Evolutionary conservation across 2,888 invertebrate species (phyloP).

Genomic region (Lapara coniferarum): DNA sequence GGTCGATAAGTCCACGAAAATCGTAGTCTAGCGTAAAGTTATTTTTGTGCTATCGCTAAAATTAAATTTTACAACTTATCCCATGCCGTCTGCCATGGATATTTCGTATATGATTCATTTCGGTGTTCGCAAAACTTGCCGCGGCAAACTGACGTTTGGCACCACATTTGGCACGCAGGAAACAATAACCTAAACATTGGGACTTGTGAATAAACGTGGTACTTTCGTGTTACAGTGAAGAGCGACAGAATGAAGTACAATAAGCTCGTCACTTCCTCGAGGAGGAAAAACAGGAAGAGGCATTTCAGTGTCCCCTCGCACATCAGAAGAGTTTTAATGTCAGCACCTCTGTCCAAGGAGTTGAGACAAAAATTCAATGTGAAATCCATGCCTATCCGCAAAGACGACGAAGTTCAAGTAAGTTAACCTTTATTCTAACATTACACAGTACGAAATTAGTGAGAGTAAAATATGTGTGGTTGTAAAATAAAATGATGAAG

Average conservation of each 20-base stretch:
- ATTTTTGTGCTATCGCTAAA: constrained; percentile 43
- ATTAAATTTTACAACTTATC: constrained; percentile 44
- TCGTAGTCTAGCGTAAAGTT: constrained; percentile 53
- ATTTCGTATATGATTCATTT: constrained; percentile 58
- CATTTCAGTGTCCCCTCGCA: constrained; percentile 99
- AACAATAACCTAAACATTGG: constrained; percentile 72
- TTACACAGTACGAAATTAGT: not conserved
- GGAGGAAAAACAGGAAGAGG: constrained; percentile 98
- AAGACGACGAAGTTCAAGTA: constrained; percentile 99
- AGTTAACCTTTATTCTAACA: constrained; percentile 32
- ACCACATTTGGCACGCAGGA: constrained; percentile 58
- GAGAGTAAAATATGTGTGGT: constrained; percentile 38
- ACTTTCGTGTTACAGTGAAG: constrained; percentile 79
- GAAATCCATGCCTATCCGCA: constrained; percentile 98
- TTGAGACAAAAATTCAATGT: constrained; percentile 98
- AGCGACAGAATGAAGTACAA: constrained; percentile 95
- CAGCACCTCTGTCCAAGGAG: constrained; percentile 98
- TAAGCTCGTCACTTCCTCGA: constrained; percentile 95
- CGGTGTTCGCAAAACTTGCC: constrained; percentile 57
- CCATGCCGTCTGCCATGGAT: constrained; percentile 51
- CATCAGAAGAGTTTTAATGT: constrained; percentile 97
- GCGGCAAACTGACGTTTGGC: constrained; percentile 73
- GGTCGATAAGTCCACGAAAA: constrained; percentile 74
- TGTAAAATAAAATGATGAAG: constrained; percentile 77
- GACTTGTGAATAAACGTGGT: constrained; percentile 69